These are phyloP conservation scores for Crossocerus cetratus DNA, from an alignment of 2,888 invertebrate genomes.

Conservation along the genomic window DNA sequence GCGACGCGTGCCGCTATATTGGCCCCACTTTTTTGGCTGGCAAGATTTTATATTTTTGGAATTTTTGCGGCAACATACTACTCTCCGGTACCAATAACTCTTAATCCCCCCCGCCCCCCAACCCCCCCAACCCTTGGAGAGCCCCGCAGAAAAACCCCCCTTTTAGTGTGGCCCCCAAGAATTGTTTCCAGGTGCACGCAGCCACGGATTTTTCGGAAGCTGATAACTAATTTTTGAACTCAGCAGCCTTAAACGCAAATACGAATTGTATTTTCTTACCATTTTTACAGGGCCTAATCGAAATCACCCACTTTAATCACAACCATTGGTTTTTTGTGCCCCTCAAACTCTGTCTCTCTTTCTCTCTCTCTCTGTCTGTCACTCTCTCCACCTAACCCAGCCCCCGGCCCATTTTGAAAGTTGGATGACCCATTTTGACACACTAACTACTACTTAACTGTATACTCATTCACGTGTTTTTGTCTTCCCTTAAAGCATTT, in stretches of 20 bases:
- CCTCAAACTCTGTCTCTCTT: constrained; percentile 21
- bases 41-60: constrained; percentile 77
- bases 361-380: not conserved
- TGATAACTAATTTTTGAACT: constrained; percentile 75
- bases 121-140: not conserved
- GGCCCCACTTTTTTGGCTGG: constrained; percentile 74
- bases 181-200: constrained; percentile 76
- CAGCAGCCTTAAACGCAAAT: constrained; percentile 63
- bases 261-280: constrained; percentile 49
- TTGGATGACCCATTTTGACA: constrained; percentile 63
- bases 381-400: no score
- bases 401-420: constrained; percentile 37
- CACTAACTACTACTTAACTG: constrained; percentile 67
- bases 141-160: constrained; percentile 33
- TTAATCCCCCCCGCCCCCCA: not conserved
- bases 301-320: constrained; percentile 62
- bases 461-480: constrained; percentile 74
- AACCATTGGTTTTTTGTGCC: constrained; percentile 57
- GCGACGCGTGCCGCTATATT: constrained; percentile 51
- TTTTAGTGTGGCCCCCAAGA: constrained; percentile 50
- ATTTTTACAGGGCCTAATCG: constrained; percentile 67
- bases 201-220: constrained; percentile 76
- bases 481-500: constrained; percentile 76
- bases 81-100: constrained; percentile 28
- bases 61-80: constrained; percentile 67